Evolutionary conservation across 2,888 invertebrate species (phyloP).

Genomic region (Emmelina monodactyla): DNA sequence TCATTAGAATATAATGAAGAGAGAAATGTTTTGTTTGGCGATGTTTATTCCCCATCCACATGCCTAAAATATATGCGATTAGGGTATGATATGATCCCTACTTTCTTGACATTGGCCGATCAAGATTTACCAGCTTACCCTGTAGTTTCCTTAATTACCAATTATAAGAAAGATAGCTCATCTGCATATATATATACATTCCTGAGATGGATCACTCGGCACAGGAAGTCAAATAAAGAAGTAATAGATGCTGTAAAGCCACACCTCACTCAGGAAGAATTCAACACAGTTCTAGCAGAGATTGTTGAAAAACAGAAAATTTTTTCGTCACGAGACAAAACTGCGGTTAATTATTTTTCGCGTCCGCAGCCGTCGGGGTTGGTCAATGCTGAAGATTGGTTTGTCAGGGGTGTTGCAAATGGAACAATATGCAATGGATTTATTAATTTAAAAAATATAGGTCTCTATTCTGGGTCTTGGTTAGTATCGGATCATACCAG

Average conservation of each 20-base stretch:
- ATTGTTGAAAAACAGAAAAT: slow-evolving; percentile 7
- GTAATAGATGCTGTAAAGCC: slow-evolving; percentile 1
- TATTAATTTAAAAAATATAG: slow-evolving; percentile 20
- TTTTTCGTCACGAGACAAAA: neutral
- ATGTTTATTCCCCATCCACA: neutral
- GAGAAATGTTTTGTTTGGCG: neutral
- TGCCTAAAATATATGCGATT: slow-evolving; percentile 1
- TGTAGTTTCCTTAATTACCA: slow-evolving; percentile 8
- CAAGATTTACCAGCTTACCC: slow-evolving; percentile 12
- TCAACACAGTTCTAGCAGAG: slow-evolving; percentile 4
- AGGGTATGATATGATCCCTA: slow-evolving; percentile 9
- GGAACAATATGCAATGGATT: slow-evolving; percentile 20
- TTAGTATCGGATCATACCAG: slow-evolving; percentile 14
- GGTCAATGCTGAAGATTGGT: slow-evolving; percentile 16
- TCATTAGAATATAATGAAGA: slow-evolving; percentile 2
- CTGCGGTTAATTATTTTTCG: neutral
- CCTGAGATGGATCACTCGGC: neutral
- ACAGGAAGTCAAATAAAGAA: neutral
- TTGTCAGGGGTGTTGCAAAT: slow-evolving; percentile 17
- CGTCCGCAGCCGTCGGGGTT: neutral
- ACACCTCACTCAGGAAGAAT: neutral
- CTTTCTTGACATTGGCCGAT: slow-evolving; percentile 14
- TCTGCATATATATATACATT: neutral
- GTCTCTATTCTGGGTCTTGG: slow-evolving; percentile 18
- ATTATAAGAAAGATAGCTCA: neutral